Evolutionary conservation across 1,140 invertebrate genomes (phyloP).

Genomic region (Bombus huntii): DNA sequence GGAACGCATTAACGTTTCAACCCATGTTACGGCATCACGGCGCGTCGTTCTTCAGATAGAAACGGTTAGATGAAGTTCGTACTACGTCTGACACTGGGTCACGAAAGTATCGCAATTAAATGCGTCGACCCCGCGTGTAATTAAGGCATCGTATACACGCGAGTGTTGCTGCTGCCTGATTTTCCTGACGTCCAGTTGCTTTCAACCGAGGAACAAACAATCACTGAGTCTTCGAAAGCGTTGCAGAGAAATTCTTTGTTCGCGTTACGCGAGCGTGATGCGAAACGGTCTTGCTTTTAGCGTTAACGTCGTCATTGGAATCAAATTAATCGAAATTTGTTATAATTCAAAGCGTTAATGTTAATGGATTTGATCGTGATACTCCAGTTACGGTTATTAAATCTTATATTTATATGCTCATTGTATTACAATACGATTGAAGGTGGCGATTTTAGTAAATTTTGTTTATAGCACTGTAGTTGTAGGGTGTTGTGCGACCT

Average conservation of each 20-base stretch:
- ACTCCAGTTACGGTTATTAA: not conserved
- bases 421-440: not conserved
- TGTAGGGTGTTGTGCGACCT: too few species aligned
- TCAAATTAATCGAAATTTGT: not conserved
- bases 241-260: too few species aligned
- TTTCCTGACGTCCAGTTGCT: not conserved
- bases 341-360: not conserved
- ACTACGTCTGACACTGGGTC: constrained; percentile 21
- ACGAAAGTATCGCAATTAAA: constrained; percentile 20
- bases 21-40: constrained; percentile 40
- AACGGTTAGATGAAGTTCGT: not conserved
- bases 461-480: not conserved
- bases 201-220: not conserved
- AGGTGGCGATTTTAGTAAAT: not conserved
- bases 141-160: not conserved
- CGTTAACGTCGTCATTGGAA: not conserved
- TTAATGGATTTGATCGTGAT: not conserved
- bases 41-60: not conserved
- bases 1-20: constrained; percentile 44
- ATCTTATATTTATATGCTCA: not conserved
- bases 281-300: not conserved
- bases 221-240: too few species aligned
- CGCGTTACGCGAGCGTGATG: too few species aligned
- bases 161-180: not conserved
- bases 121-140: not conserved